phyloP scores from a whole-genome alignment of 1,140 invertebrate species.

The Linepithema humile region DNA sequence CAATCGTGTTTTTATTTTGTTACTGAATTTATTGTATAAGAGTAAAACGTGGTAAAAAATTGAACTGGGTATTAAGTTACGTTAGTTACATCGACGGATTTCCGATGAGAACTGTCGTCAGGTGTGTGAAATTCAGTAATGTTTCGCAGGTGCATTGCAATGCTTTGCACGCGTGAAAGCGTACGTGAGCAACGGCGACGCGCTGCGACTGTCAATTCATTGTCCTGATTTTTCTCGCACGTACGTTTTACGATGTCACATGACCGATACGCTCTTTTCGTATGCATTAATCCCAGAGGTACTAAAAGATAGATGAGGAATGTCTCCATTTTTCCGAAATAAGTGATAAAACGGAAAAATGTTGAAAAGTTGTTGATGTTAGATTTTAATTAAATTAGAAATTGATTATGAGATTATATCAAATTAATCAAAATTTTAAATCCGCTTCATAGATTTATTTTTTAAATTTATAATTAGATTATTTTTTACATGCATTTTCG shows the following conservation, averaged over 20 bases:
- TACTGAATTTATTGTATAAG: background rate
- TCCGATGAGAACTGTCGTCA: background rate
- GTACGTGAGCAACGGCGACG: slow-evolving; percentile 70
- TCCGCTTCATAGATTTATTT: background rate
- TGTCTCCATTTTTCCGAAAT: background rate
- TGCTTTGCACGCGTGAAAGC: slow-evolving; percentile 68
- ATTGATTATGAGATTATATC: too few relatives aligned
- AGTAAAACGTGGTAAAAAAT: background rate
- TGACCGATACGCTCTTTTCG: background rate
- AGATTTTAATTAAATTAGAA: background rate
- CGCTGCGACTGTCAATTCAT: slow-evolving; percentile 62
- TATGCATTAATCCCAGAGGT: slow-evolving; percentile 23
- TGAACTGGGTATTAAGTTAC: background rate
- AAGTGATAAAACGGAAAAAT: background rate
- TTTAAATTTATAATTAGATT: background rate
- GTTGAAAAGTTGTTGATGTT: background rate
- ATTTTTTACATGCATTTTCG: background rate
- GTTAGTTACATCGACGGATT: background rate
- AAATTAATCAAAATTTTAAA: background rate
- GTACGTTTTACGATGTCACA: slow-evolving; percentile 26
- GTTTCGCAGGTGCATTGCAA: slow-evolving; percentile 60
- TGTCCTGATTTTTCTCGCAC: slow-evolving; percentile 66
- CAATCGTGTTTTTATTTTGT: slow-evolving; percentile 4
- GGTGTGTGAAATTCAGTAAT: slow-evolving; percentile 15
- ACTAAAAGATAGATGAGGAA: background rate